Percentiles rank a stretch among this genome's conserved stretches.
Conservation (phyloP, 2,888 invertebrate species). For the Crioceris asparagi region DNA sequence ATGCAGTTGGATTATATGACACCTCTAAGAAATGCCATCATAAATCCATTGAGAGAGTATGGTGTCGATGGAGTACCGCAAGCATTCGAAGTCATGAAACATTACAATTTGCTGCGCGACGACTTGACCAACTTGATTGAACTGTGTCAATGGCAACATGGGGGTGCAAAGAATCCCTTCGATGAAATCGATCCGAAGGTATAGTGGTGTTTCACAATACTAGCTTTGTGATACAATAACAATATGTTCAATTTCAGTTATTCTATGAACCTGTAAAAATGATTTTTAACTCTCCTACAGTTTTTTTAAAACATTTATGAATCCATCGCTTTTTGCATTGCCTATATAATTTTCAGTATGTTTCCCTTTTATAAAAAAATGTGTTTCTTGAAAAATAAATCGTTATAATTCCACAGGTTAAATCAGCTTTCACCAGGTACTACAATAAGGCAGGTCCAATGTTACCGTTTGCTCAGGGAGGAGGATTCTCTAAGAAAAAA, state of each 20-base stretch:
- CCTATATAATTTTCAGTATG: no score
- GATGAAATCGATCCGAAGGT: slow-evolving; percentile 61
- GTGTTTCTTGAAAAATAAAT: no score
- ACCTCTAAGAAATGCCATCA: slow-evolving; percentile 62
- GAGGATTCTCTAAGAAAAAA: slow-evolving; percentile 51
- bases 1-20: slow-evolving; percentile 84
- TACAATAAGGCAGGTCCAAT: slow-evolving; percentile 78
- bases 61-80: slow-evolving; percentile 61
- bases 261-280: no score
- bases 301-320: no score
- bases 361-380: no score
- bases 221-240: no score
- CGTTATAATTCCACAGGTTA: no score
- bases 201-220: no score
- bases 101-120: slow-evolving; percentile 80
- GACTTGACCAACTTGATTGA: slow-evolving; percentile 87
- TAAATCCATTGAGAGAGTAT: slow-evolving; percentile 60
- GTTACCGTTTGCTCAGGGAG: slow-evolving; percentile 64
- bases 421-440: slow-evolving; percentile 84
- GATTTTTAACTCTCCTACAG: no score
- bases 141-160: slow-evolving; percentile 76
- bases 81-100: slow-evolving; percentile 63
- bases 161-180: slow-evolving; percentile 65
- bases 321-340: no score
- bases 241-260: no score